Evolutionary conservation across 2,113 vertebrate genomes (phyloP).

Genomic region (Sclerurus mexicanus): DNA sequence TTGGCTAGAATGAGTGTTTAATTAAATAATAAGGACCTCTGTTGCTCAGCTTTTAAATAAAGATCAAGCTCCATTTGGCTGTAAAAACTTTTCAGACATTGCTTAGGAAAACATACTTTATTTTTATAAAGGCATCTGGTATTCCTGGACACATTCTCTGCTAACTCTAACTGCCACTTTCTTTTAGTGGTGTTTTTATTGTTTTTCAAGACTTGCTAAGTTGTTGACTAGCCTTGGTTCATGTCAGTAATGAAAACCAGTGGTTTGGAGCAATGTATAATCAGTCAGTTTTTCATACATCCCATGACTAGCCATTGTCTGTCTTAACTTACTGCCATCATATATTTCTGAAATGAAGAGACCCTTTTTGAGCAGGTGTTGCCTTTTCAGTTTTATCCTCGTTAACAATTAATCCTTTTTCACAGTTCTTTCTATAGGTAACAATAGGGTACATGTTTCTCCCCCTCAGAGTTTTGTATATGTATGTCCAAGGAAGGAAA

Average conservation of each 20-base stretch:
- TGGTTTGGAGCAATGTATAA: not conserved
- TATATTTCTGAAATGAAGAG: not conserved
- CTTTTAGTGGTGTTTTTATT: constrained; percentile 29
- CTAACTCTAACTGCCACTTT: not conserved
- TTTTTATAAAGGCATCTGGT: constrained; percentile 25
- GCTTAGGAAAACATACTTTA: constrained; percentile 13
- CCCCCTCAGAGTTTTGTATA: not conserved
- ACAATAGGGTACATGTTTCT: not conserved
- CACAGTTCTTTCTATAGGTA: not conserved
- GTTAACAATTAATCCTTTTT: not conserved
- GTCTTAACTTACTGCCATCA: not conserved
- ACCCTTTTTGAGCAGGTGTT: not conserved
- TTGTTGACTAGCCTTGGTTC: constrained; percentile 4
- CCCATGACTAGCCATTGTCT: not conserved
- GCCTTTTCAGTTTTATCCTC: constrained; percentile 16
- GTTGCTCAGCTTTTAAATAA: not conserved
- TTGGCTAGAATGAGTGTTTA: not conserved
- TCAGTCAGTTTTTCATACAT: not conserved
- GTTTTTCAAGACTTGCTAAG: constrained; percentile 18
- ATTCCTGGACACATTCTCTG: not conserved
- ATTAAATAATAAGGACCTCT: constrained; percentile 36
- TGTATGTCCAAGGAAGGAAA: not conserved
- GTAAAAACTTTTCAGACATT: constrained; percentile 11
- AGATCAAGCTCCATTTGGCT: not conserved
- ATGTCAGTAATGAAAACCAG: constrained; percentile 21